A percentile compares a stretch with the other conserved stretches of the same genome.
These are phyloP conservation scores for Thelaira solivaga DNA, from an alignment of 2,888 invertebrate genomes.

Conservation along the genomic window DNA sequence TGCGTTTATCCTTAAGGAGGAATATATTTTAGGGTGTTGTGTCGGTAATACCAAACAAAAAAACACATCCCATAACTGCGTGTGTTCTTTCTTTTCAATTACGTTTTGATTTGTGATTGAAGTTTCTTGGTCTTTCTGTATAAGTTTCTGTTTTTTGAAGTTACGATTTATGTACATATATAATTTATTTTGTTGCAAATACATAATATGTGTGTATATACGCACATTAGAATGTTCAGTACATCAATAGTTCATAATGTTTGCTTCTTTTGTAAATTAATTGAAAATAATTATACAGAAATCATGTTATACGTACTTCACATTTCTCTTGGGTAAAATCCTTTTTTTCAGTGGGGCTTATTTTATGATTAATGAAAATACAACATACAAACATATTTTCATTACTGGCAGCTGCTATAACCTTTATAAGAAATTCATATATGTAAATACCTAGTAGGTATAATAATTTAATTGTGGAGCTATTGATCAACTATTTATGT, in stretches of 20 bases:
- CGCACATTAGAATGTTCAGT: background rate
- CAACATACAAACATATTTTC: too few species aligned
- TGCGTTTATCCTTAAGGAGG: constrained; percentile 28
- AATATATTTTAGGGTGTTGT: constrained; percentile 39
- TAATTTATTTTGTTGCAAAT: constrained; percentile 24
- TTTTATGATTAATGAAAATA: too few species aligned
- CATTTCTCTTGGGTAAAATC: background rate
- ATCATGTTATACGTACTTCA: background rate
- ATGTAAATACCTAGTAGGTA: too few species aligned
- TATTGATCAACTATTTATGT: too few species aligned
- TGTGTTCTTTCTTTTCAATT: constrained; percentile 42
- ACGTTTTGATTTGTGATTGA: constrained; percentile 33
- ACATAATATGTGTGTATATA: background rate
- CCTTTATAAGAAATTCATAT: too few species aligned
- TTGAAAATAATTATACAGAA: constrained; percentile 37
- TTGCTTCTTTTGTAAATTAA: constrained; percentile 41
- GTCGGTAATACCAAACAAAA: background rate
- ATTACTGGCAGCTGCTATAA: too few species aligned
- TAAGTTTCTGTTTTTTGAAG: constrained; percentile 14
- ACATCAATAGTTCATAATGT: background rate
- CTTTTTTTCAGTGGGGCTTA: too few species aligned
- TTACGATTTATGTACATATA: too few species aligned
- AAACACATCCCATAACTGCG: constrained; percentile 37
- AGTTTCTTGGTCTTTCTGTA: background rate
- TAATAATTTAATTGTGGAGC: too few species aligned